Conservation (phyloP, 1,140 invertebrate species). For the Cecropterus lyciades region DNA sequence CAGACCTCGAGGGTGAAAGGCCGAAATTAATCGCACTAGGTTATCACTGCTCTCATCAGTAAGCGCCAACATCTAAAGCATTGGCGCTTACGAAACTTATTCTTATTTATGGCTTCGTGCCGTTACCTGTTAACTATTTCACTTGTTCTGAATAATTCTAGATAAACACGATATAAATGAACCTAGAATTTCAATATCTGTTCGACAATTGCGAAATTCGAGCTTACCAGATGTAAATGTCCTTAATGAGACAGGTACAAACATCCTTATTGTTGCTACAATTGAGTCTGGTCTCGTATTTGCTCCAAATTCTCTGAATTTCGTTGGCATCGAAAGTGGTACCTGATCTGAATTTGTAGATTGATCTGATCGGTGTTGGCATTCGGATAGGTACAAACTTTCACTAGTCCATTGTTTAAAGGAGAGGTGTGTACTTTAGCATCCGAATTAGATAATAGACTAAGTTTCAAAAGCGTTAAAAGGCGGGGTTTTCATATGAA, state of each 20-base stretch:
- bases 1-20: too few relatives aligned
- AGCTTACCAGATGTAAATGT: background rate
- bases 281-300: conserved; percentile 20
- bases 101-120: conserved; percentile 2
- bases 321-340: conserved; percentile 35
- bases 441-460: background rate
- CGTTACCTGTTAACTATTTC: background rate
- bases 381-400: conserved; percentile 15
- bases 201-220: background rate
- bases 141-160: conserved; percentile 15
- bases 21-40: too few relatives aligned
- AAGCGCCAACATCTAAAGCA: background rate
- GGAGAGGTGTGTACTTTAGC: background rate
- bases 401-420: conserved; percentile 21
- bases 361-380: conserved; percentile 4
- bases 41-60: too few relatives aligned
- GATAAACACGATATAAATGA: background rate
- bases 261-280: conserved; percentile 14
- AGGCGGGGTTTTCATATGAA: too few relatives aligned
- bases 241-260: conserved; percentile 15
- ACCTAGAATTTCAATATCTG: background rate
- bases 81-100: background rate
- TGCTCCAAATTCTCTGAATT: conserved; percentile 29
- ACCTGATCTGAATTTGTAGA: conserved; percentile 29
- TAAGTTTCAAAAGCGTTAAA: too few relatives aligned